Percentiles rank a stretch among this genome's conserved stretches.
Evolutionary conservation across 2,113 vertebrate genomes (phyloP).

Genomic region (Neolamprologus hecqui): DNA sequence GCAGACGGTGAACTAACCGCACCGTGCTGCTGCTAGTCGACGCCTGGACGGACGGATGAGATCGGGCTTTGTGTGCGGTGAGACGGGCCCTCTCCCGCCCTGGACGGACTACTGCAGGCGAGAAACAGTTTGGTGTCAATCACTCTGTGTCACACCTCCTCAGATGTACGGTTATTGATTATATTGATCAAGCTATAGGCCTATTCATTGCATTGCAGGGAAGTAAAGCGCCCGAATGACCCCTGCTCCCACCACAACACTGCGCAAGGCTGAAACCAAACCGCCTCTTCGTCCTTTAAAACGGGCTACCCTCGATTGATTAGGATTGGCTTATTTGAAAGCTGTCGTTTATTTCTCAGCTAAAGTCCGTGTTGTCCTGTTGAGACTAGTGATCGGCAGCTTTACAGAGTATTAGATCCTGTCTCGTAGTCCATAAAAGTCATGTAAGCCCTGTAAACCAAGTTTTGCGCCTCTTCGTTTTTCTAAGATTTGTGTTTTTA

Average conservation of each 20-base stretch:
- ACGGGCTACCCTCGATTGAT: conserved; percentile 9
- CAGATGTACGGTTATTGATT: conserved; percentile 65
- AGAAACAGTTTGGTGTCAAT: conserved; percentile 73
- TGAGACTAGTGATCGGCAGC: conserved; percentile 32
- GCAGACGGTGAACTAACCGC: conserved; percentile 76
- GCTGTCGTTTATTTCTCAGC: conserved; percentile 37
- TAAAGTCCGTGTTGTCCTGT: conserved; percentile 36
- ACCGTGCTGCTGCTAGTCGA: conserved; percentile 75
- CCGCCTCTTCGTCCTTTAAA: neutral
- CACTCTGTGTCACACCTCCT: conserved; percentile 67
- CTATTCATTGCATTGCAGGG: conserved; percentile 54
- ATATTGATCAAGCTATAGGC: conserved; percentile 60
- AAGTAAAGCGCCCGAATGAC: conserved; percentile 15
- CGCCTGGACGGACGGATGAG: conserved; percentile 69
- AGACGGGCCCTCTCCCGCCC: conserved; percentile 74
- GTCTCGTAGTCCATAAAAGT: conserved; percentile 30
- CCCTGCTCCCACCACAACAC: neutral
- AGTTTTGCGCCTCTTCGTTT: neutral
- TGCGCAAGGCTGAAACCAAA: conserved; percentile 4
- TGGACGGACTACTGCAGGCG: conserved; percentile 74
- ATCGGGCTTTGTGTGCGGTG: conserved; percentile 75
- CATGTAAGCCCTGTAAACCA: neutral
- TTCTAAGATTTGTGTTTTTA: neutral
- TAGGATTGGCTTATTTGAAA: conserved; percentile 49
- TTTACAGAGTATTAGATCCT: conserved; percentile 28